phyloP scores from a whole-genome alignment of 2,888 invertebrate genomes.

The Leucozona laternaria region DNA sequence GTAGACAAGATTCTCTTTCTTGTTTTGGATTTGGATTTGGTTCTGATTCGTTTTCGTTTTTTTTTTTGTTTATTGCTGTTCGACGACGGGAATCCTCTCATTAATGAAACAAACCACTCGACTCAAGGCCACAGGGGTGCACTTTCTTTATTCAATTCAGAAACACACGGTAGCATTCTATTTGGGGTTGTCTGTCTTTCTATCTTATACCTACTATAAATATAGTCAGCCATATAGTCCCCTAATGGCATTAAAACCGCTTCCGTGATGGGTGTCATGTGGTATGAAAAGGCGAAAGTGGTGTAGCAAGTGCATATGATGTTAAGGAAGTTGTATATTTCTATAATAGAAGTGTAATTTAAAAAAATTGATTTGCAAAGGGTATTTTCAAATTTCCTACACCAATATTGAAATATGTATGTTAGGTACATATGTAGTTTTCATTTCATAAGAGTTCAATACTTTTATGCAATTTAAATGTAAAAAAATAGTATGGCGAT shows the following conservation, averaged over 20 bases:
- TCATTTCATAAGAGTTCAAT: neutral
- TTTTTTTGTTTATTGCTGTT: conserved; percentile 69
- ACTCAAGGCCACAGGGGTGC: conserved; percentile 75
- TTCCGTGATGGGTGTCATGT: conserved; percentile 66
- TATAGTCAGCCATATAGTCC: conserved; percentile 6
- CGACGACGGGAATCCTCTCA: conserved; percentile 68
- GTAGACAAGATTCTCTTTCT: conserved; percentile 14
- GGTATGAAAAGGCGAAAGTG: conserved; percentile 34
- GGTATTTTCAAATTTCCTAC: neutral
- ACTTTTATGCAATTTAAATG: neutral
- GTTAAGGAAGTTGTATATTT: conserved; percentile 21
- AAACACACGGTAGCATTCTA: conserved; percentile 43
- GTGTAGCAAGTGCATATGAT: conserved; percentile 66
- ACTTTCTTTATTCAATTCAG: conserved; percentile 53
- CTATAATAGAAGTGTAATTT: conserved; percentile 10
- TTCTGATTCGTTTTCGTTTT: conserved; percentile 12
- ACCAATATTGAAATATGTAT: neutral
- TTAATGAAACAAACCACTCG: conserved; percentile 71
- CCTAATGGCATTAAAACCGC: conserved; percentile 64
- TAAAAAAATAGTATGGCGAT: no score
- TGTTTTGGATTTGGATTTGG: conserved; percentile 13
- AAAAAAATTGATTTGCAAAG: neutral
- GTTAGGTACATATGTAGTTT: no score
- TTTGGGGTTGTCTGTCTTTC: conserved; percentile 59
- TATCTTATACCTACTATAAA: neutral